Evolutionary conservation across 30 jellyfish, hydroid and myxozoan genomes (phyloP), one percentile per base, ranked within the genome.

Genomic region (Turritopsis rubra): DNA sequence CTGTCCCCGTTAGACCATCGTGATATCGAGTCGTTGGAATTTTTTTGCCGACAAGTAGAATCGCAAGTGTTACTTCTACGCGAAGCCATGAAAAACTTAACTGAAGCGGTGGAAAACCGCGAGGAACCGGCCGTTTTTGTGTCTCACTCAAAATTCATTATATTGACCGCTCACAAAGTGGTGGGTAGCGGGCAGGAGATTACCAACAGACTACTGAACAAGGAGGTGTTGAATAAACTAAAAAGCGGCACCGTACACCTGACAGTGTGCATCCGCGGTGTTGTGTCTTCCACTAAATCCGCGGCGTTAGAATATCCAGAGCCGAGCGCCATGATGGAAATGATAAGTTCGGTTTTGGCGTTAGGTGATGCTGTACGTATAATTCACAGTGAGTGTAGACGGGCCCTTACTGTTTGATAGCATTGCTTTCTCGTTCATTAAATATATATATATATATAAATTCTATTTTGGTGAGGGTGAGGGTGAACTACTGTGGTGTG

Each of bases 221-320:
- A 66, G 9, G 90, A 83, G 0, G 90, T 93, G 20, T 81, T 78
- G 54, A 18, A 20, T 22, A 86, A 79, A 72, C 52, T 93, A 0
- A 88, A 84, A 84, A 76, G 91, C 29, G 91, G 92, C 9, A 75
- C 95, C 29, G 79, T 90, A 22, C 93, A 91, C n/a, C 54, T 93
- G 91, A 93, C 99, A 0, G 96, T 85, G 66, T 84, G 97, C n/a
- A 93, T 93, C 65, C 96, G 99, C 18, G 96, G 96, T 18, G 99
- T 93, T 41, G 99, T 93, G 29, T 94, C 99, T 16, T 90, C 97
- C 29, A 93, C 99, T 29, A 93, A 93, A 54, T 88, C 92, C 28
- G 99, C 99, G 9, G 99, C 99, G 5, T 80, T 93, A 83, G 96
- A 89, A 24, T 93, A 87, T 75, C 99, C 99, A 1, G 87, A 85